A percentile compares a stretch with the other conserved stretches of the same genome.
Evolutionary conservation across 2,888 invertebrate genomes (phyloP).

Genomic region (Agrochola litura): DNA sequence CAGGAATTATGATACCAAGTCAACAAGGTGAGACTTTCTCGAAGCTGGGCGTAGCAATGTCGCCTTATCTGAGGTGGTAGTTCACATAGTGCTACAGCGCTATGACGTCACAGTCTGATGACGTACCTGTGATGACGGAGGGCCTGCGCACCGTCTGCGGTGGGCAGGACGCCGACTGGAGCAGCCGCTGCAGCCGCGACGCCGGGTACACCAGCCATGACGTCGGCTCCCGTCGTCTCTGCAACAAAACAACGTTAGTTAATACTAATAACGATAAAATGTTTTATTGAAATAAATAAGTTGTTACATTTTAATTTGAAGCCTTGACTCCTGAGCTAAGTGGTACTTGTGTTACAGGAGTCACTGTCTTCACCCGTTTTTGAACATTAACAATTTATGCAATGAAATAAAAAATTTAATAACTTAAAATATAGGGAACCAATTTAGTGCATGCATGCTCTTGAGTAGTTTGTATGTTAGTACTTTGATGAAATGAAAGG

Average conservation of each 20-base stretch:
- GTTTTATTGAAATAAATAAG: too few species aligned
- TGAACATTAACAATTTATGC: too few species aligned
- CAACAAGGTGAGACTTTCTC: not conserved
- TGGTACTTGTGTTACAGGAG: too few species aligned
- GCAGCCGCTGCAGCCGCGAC: conserved; percentile 76
- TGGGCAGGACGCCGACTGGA: conserved; percentile 71
- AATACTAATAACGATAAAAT: too few species aligned
- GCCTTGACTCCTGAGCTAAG: too few species aligned
- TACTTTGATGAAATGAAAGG: not conserved
- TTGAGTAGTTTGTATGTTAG: too few species aligned
- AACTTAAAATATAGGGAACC: too few species aligned
- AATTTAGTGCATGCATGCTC: too few species aligned
- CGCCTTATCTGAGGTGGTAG: not conserved
- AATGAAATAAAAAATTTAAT: too few species aligned
- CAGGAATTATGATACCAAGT: not conserved
- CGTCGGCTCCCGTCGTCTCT: conserved; percentile 73
- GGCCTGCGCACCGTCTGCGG: conserved; percentile 61
- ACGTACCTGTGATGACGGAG: conserved; percentile 73
- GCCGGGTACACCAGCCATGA: conserved; percentile 81
- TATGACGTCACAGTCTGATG: not conserved
- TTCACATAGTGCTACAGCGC: not conserved
- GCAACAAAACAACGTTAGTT: conserved; percentile 29
- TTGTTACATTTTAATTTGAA: too few species aligned
- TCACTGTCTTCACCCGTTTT: too few species aligned
- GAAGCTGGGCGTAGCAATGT: not conserved